phyloP scores from a whole-genome alignment of 2,797 vertebrate species.

The Intellagama lesueurii region DNA sequence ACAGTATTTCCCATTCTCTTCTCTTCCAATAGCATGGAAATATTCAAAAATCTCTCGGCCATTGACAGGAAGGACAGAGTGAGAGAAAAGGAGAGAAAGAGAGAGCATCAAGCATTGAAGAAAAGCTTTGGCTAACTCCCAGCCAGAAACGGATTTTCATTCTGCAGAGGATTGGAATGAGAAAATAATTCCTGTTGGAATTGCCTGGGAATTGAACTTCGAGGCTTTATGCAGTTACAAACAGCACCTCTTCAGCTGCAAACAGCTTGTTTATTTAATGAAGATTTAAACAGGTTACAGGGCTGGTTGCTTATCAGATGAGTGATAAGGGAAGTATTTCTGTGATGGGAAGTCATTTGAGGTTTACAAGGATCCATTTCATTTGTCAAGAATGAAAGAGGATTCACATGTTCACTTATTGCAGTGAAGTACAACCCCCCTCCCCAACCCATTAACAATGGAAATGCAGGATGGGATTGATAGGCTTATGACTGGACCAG shows the following conservation, averaged over 20 bases:
- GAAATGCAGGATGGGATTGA: not conserved
- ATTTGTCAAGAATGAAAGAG: not conserved
- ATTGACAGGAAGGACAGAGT: not conserved
- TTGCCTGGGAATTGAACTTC: slow-evolving; percentile 48
- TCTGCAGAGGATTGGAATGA: slow-evolving; percentile 43
- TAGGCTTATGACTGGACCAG: not conserved
- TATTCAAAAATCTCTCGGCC: slow-evolving; percentile 18
- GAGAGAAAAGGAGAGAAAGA: not conserved
- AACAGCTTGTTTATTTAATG: slow-evolving; percentile 32
- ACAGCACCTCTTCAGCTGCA: slow-evolving; percentile 21
- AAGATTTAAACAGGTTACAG: slow-evolving; percentile 14
- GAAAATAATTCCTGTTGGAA: slow-evolving; percentile 41
- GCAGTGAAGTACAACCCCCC: not conserved
- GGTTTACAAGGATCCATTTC: slow-evolving; percentile 10
- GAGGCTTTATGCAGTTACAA: slow-evolving; percentile 38
- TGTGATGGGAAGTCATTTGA: slow-evolving; percentile 17
- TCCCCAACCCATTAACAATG: not conserved
- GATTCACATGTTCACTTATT: not conserved
- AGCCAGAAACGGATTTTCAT: slow-evolving; percentile 45
- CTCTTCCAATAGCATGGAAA: not conserved
- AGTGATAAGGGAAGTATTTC: slow-evolving; percentile 13
- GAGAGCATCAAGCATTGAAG: slow-evolving; percentile 5
- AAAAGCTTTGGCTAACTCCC: slow-evolving; percentile 2
- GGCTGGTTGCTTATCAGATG: slow-evolving; percentile 25
- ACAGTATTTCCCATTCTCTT: slow-evolving; percentile 1